Evolutionary conservation across 2,888 invertebrate species (phyloP).

Genomic region (Portevinia maculata): DNA sequence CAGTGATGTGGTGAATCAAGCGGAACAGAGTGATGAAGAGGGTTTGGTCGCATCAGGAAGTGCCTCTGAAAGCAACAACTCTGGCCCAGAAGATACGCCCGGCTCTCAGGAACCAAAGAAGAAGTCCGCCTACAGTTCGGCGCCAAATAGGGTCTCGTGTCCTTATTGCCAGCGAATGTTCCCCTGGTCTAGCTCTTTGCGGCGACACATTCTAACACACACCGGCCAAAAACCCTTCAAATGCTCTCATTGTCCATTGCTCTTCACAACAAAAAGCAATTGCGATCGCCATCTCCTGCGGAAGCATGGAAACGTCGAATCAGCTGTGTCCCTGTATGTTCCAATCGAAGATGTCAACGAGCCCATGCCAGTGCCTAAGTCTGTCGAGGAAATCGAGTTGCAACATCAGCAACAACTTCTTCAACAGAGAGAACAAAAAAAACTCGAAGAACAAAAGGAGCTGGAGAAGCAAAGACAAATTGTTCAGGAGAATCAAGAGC

Average conservation of each 20-base stretch:
- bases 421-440: slow-evolving; percentile 77
- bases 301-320: slow-evolving; percentile 89
- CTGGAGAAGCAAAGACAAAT: slow-evolving; percentile 72
- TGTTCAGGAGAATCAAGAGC: slow-evolving; percentile 68
- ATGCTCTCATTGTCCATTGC: slow-evolving; percentile 95
- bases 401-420: slow-evolving; percentile 79
- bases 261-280: slow-evolving; percentile 98
- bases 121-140: slow-evolving; percentile 96
- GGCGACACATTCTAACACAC: slow-evolving; percentile 96
- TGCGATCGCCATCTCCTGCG: slow-evolving; percentile 96
- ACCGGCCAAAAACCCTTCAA: slow-evolving; percentile 98
- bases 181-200: slow-evolving; percentile 97
- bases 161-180: slow-evolving; percentile 97
- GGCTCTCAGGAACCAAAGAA: slow-evolving; percentile 86
- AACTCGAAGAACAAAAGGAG: slow-evolving; percentile 75
- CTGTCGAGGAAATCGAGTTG: slow-evolving; percentile 81
- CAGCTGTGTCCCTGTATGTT: slow-evolving; percentile 82
- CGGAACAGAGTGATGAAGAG: slow-evolving; percentile 86
- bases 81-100: slow-evolving; percentile 89
- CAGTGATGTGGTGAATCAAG: slow-evolving; percentile 81
- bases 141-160: slow-evolving; percentile 96
- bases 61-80: slow-evolving; percentile 92
- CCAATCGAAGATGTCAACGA: slow-evolving; percentile 83
- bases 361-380: slow-evolving; percentile 81
- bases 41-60: slow-evolving; percentile 90